Evolutionary conservation across 2,113 vertebrate genomes (phyloP).

Genomic region (Rhinolophus sinicus): DNA sequence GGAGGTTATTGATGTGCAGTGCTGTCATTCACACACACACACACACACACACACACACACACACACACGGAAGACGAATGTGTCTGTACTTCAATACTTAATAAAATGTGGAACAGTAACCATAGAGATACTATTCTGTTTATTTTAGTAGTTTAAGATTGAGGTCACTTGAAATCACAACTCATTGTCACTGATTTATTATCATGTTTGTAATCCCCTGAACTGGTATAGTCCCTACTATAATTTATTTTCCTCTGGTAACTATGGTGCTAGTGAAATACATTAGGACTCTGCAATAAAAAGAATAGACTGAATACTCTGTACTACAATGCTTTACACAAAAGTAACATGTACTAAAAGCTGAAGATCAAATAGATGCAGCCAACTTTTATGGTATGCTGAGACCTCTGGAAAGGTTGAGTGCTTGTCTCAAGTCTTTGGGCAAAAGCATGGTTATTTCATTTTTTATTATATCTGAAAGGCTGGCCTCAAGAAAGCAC

Average conservation of each 20-base stretch:
- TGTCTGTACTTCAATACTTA: neutral
- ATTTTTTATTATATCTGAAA: slow-evolving; percentile 70
- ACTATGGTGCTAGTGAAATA: neutral
- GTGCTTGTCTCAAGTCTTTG: slow-evolving; percentile 59
- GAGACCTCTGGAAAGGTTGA: slow-evolving; percentile 55
- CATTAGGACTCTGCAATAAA: neutral
- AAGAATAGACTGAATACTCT: neutral
- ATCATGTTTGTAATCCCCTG: neutral
- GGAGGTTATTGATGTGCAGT: neutral
- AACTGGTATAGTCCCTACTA: neutral
- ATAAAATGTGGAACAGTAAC: neutral
- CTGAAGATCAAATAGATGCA: slow-evolving; percentile 42
- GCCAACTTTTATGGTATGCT: slow-evolving; percentile 51
- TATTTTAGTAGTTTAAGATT: neutral
- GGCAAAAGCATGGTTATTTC: slow-evolving; percentile 50
- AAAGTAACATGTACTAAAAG: slow-evolving; percentile 53
- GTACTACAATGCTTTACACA: slow-evolving; percentile 37
- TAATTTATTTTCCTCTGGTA: neutral
- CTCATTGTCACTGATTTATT: neutral
- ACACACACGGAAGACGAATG: neutral
- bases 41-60: no score
- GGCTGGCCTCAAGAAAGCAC: slow-evolving; percentile 49
- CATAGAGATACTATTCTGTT: neutral
- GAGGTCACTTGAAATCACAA: slow-evolving; percentile 5
- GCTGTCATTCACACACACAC: neutral